Conservation (phyloP, 2,888 invertebrate species). For the Drosophila atripex region DNA sequence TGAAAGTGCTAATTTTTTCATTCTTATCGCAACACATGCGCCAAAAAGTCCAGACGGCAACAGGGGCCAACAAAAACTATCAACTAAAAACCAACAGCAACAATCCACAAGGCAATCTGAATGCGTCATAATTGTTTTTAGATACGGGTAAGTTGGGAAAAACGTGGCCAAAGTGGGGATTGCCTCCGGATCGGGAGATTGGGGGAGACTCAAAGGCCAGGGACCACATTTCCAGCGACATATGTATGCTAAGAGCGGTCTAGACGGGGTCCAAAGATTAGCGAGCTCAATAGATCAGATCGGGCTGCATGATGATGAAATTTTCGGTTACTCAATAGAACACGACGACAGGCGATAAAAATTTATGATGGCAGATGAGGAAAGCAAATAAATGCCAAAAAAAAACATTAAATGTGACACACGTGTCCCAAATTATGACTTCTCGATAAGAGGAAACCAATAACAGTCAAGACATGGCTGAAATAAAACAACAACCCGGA, state of each 20-base stretch:
- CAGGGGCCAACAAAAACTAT: conserved; percentile 14
- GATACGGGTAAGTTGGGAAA: conserved; percentile 34
- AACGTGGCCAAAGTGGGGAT: conserved; percentile 38
- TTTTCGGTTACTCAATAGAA: conserved; percentile 48
- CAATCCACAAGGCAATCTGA: conserved; percentile 45
- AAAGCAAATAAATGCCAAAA: conserved; percentile 59
- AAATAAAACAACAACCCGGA: conserved; percentile 31
- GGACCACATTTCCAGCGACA: conserved; percentile 8
- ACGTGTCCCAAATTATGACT: conserved; percentile 79
- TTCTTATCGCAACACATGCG: conserved; percentile 58
- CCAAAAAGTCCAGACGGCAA: conserved; percentile 34
- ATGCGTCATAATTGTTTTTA: conserved; percentile 49
- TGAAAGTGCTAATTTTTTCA: conserved; percentile 58
- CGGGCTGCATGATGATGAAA: conserved; percentile 16
- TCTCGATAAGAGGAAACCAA: conserved; percentile 47
- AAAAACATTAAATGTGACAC: conserved; percentile 68
- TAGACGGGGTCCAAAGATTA: conserved; percentile 17
- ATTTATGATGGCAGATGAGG: conserved; percentile 58
- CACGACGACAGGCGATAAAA: conserved; percentile 58
- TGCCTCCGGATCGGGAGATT: not conserved
- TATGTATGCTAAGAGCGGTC: conserved; percentile 17
- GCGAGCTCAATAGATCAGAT: conserved; percentile 16
- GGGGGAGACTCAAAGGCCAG: not conserved
- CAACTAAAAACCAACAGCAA: conserved; percentile 12
- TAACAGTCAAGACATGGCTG: conserved; percentile 11